Conservation (phyloP, 2,888 invertebrate species). For the Drosophila bunnanda region DNA sequence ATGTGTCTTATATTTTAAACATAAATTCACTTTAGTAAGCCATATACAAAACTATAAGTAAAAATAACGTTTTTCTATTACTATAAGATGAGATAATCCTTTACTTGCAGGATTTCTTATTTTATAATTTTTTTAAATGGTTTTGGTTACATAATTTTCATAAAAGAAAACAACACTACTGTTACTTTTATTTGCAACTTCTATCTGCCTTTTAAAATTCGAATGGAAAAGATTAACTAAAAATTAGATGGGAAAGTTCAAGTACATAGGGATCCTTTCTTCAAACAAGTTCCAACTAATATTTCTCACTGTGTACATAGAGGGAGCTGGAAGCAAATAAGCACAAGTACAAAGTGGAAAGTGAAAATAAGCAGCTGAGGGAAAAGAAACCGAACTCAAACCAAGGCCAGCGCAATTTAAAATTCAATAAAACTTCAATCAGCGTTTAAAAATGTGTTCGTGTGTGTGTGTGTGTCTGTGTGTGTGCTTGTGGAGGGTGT, state of each 20-base stretch:
- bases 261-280: background rate
- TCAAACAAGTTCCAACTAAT: background rate
- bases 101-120: background rate
- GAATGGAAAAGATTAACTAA: background rate
- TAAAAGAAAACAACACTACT: background rate
- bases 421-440: slow-evolving; percentile 80
- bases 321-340: slow-evolving; percentile 20
- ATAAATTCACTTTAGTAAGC: too few relatives aligned
- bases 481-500: slow-evolving; percentile 8
- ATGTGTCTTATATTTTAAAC: too few relatives aligned
- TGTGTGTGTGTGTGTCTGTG: slow-evolving; percentile 2
- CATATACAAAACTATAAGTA: too few relatives aligned
- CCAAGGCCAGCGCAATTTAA: slow-evolving; percentile 65
- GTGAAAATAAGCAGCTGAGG: slow-evolving; percentile 30
- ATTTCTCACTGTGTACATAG: slow-evolving; percentile 13
- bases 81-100: background rate
- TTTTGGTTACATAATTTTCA: background rate
- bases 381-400: slow-evolving; percentile 23
- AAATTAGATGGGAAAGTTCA: background rate
- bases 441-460: slow-evolving; percentile 63
- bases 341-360: slow-evolving; percentile 38
- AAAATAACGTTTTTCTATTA: too few relatives aligned
- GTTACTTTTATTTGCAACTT: background rate
- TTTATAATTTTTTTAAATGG: too few relatives aligned
- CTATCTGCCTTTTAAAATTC: background rate